Conservation (phyloP, 1,140 invertebrate species). For the Meloidogyne hapla region DNA sequence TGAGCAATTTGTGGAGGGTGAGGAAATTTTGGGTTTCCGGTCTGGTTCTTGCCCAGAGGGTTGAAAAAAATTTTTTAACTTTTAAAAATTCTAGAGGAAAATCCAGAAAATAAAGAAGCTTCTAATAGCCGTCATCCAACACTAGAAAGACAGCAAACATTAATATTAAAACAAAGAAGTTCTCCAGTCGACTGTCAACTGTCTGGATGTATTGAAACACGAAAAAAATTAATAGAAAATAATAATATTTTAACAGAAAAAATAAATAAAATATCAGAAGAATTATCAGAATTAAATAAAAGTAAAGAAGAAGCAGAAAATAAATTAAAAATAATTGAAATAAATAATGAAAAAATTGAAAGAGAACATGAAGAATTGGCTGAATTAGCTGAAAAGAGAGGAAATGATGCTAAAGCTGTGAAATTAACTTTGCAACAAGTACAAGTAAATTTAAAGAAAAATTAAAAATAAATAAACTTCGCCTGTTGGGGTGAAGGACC, state of each 20-base stretch:
- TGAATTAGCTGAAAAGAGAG: slow-evolving; percentile 43
- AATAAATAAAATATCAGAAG: slow-evolving; percentile 53
- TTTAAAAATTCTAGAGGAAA: too few species aligned
- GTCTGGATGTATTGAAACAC: not conserved
- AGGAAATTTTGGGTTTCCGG: too few species aligned
- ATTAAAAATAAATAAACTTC: too few species aligned
- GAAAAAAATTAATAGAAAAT: not conserved
- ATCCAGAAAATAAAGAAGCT: not conserved
- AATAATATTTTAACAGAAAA: slow-evolving; percentile 31
- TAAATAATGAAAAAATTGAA: slow-evolving; percentile 4
- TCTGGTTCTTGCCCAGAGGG: too few species aligned
- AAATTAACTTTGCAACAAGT: slow-evolving; percentile 31
- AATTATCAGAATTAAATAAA: slow-evolving; percentile 14
- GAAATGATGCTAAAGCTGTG: slow-evolving; percentile 32
- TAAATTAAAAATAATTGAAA: slow-evolving; percentile 29
- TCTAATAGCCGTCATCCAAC: too few species aligned
- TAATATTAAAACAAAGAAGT: not conserved
- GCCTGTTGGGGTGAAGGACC: too few species aligned
- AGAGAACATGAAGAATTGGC: slow-evolving; percentile 39
- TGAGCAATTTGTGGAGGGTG: slow-evolving; percentile 7
- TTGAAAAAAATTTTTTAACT: too few species aligned
- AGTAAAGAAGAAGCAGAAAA: slow-evolving; percentile 16
- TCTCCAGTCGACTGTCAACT: not conserved
- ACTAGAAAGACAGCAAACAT: not conserved
- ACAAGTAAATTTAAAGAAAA: not conserved